A percentile compares a stretch with the other conserved stretches of the same genome.
These are phyloP conservation scores for Bufo gargarizans DNA, from an alignment of 2,113 vertebrate species.

Conservation along the genomic window DNA sequence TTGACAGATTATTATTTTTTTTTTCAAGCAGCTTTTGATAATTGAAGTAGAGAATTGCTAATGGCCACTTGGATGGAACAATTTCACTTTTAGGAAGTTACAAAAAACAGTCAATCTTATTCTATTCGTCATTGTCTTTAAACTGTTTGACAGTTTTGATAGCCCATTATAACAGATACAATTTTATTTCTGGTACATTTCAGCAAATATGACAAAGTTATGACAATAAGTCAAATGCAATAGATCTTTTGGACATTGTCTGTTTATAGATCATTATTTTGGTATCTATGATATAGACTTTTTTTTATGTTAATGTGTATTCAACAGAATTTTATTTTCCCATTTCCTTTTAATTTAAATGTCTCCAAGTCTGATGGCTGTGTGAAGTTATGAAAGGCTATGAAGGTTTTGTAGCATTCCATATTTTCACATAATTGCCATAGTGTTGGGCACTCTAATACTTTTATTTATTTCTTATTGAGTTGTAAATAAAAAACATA, in stretches of 20 bases:
- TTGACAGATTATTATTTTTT: constrained; percentile 63
- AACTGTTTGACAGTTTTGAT: constrained; percentile 70
- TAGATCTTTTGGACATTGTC: constrained; percentile 52
- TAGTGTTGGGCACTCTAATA: constrained; percentile 8
- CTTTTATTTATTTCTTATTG: constrained; percentile 8
- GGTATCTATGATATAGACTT: background rate
- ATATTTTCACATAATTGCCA: constrained; percentile 28
- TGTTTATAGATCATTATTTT: constrained; percentile 68
- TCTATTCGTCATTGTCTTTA: constrained; percentile 65
- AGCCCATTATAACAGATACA: constrained; percentile 70
- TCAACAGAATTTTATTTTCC: background rate
- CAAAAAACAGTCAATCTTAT: constrained; percentile 66
- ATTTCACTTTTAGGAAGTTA: constrained; percentile 61
- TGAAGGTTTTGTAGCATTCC: background rate
- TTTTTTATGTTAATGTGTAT: constrained; percentile 19
- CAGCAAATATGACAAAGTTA: constrained; percentile 67
- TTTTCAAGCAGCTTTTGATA: constrained; percentile 63
- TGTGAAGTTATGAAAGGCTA: background rate
- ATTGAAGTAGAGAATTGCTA: constrained; percentile 64
- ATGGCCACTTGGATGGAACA: constrained; percentile 64
- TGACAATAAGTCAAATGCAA: constrained; percentile 42
- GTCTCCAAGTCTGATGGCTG: background rate
- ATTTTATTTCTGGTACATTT: constrained; percentile 70
- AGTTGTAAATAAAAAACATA: background rate
- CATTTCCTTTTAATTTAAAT: background rate